phyloP scores from a whole-genome alignment of 2,113 vertebrate species.

The Syrmaticus mikado region DNA sequence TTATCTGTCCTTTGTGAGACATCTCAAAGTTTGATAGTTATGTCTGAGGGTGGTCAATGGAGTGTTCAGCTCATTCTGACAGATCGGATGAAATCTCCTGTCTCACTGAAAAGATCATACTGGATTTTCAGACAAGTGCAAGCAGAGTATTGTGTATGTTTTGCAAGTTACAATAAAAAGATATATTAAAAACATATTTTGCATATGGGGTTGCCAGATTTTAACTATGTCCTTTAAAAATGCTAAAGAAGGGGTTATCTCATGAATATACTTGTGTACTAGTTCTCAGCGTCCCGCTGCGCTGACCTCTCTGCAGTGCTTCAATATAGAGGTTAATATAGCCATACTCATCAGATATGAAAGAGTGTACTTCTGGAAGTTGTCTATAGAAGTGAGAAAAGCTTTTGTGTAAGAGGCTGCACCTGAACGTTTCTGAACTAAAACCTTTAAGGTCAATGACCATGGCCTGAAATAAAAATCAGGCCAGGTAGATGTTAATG shows the following conservation, averaged over 20 bases:
- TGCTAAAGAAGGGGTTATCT: not conserved
- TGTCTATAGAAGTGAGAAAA: not conserved
- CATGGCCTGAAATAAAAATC: not conserved
- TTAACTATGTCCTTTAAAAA: not conserved
- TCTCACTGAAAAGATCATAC: not conserved
- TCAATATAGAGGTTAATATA: not conserved
- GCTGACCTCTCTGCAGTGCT: not conserved
- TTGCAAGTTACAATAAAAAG: not conserved
- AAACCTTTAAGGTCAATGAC: not conserved
- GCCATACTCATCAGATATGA: not conserved
- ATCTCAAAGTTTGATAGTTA: not conserved
- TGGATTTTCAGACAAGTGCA: not conserved
- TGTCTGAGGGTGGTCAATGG: not conserved
- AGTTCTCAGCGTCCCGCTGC: not conserved
- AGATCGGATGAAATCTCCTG: not conserved
- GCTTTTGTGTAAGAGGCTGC: not conserved
- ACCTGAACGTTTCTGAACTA: not conserved
- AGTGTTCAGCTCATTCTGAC: not conserved
- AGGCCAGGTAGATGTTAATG: not conserved
- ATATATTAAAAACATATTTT: not conserved
- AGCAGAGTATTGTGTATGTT: not conserved
- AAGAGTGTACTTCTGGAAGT: not conserved
- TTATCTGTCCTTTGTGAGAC: not conserved
- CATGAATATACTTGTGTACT: not conserved
- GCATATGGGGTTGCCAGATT: not conserved